phyloP scores from a whole-genome alignment of 37 sponge, comb jelly and placozoan genomes.

The Amphimedon queenslandica region DNA sequence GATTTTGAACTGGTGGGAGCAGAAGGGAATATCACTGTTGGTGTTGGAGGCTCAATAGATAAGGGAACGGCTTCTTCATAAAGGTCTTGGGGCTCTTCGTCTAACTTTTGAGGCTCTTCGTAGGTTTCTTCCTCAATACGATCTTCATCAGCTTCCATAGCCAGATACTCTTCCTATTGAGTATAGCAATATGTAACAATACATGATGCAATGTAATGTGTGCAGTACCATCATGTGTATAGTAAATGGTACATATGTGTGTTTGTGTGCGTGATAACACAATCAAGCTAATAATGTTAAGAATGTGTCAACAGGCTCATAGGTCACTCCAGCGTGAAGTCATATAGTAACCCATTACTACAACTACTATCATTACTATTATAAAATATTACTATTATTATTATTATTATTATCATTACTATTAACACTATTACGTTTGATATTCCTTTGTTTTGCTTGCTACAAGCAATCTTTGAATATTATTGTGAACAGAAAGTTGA shows the following conservation, averaged over 20 bases:
- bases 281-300: too few species aligned
- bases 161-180: constrained; percentile 11
- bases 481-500: too few species aligned
- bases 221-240: background rate
- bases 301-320: too few species aligned
- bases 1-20: constrained; percentile 5
- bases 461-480: too few species aligned
- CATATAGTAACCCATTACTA: too few species aligned
- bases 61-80: constrained; percentile 45
- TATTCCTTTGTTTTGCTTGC: too few species aligned
- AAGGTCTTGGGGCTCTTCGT: constrained; percentile 14
- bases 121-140: constrained; percentile 13
- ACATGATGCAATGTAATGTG: background rate
- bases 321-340: too few species aligned
- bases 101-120: constrained; percentile 8
- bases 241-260: background rate
- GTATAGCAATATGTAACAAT: background rate
- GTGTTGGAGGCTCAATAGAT: background rate
- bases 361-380: too few species aligned
- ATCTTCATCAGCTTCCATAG: constrained; percentile 1
- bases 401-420: too few species aligned
- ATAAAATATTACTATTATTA: too few species aligned
- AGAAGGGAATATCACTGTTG: background rate
- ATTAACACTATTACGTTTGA: too few species aligned
- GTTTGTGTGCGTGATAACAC: background rate